Conservation (phyloP, 2,797 vertebrate species). For the Rousettus madagascariensis region DNA sequence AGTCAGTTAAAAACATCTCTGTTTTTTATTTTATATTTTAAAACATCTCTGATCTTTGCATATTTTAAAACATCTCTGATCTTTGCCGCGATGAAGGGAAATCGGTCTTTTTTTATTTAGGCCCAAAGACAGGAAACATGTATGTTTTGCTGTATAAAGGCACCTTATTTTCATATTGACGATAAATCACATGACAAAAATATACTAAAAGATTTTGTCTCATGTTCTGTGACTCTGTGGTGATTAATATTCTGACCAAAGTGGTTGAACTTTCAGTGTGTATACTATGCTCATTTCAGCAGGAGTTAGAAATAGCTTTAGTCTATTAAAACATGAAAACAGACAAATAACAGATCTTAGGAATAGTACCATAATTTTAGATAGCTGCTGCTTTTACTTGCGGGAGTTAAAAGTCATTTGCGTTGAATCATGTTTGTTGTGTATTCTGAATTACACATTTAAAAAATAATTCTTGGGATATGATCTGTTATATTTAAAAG, state of each 20-base stretch:
- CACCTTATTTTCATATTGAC: not conserved
- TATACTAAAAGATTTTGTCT: constrained; percentile 8
- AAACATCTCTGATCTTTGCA: not conserved
- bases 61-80: not conserved
- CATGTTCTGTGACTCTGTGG: not conserved
- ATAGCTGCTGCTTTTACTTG: not conserved
- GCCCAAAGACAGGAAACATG: not conserved
- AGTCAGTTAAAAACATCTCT: not conserved
- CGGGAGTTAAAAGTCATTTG: not conserved
- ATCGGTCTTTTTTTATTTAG: not conserved
- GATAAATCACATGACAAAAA: not conserved
- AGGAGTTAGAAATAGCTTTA: not conserved
- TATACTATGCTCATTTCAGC: not conserved
- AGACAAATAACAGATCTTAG: not conserved
- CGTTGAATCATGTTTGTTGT: not conserved
- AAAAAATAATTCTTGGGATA: not conserved
- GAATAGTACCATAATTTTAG: not conserved
- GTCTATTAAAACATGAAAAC: not conserved
- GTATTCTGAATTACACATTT: not conserved
- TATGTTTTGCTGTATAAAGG: not conserved
- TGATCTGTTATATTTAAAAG: not conserved
- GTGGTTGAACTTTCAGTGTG: not conserved
- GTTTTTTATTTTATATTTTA: too few species aligned
- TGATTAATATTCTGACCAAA: not conserved
- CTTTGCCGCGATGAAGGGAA: constrained; percentile 19